Percentiles rank a stretch among this genome's conserved stretches.
Evolutionary conservation across 2,797 vertebrate genomes (phyloP).

Genomic region (Prionace glauca): DNA sequence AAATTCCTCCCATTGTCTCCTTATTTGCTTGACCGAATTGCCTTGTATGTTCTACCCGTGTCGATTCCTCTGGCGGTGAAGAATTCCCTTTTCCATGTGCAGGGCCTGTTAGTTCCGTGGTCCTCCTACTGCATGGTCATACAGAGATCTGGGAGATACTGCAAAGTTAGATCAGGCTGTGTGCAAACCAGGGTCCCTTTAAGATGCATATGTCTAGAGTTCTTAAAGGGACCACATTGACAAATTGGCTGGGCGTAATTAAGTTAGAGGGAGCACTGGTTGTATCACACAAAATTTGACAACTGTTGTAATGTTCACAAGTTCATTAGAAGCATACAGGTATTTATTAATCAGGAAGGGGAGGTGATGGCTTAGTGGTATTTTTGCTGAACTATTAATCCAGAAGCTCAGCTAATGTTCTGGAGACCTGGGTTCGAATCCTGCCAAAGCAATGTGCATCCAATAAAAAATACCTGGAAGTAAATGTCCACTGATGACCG

Average conservation of each 20-base stretch:
- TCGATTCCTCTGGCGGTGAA: neutral
- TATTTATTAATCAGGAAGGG: too few relatives aligned
- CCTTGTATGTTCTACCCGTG: neutral
- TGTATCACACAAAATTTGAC: neutral
- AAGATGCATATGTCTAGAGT: neutral
- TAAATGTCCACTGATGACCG: too few relatives aligned
- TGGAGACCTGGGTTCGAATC: too few relatives aligned
- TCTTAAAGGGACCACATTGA: neutral
- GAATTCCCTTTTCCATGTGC: neutral
- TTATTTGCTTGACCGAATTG: neutral
- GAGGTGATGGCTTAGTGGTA: too few relatives aligned
- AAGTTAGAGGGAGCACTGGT: neutral
- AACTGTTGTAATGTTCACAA: too few relatives aligned
- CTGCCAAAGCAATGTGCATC: too few relatives aligned
- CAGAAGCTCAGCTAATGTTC: too few relatives aligned
- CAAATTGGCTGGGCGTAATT: neutral
- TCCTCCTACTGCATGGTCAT: neutral
- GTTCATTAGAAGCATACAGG: too few relatives aligned
- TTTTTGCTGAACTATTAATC: too few relatives aligned
- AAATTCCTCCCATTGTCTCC: too few relatives aligned
- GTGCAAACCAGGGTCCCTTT: neutral
- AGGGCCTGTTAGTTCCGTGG: neutral
- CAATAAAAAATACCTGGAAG: too few relatives aligned
- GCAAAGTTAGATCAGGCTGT: neutral
- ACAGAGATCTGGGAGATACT: neutral